Conservation (phyloP, 2,888 invertebrate species). For the Quadroppia sp. region DNA sequence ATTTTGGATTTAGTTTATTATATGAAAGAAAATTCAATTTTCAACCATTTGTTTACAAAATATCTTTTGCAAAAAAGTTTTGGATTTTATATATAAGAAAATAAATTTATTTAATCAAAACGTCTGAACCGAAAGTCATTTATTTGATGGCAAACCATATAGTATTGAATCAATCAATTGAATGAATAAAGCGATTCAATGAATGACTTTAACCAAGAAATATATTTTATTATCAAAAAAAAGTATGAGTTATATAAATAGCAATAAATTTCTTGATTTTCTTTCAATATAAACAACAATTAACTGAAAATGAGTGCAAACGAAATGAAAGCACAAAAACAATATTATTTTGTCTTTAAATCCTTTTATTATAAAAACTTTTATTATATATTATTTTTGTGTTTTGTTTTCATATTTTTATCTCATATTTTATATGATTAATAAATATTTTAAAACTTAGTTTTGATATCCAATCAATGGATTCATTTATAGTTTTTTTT, state of each 20-base stretch:
- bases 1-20: no score
- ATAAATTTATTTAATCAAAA: neutral
- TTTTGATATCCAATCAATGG: no score
- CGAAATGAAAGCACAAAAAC: neutral
- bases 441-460: no score
- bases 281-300: neutral
- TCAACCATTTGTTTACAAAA: no score
- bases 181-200: neutral
- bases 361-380: neutral
- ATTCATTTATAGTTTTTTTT: no score
- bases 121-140: neutral
- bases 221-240: neutral
- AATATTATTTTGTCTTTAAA: neutral
- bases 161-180: neutral
- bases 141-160: neutral
- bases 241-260: neutral
- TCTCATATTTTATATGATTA: no score
- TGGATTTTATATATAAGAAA: neutral
- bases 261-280: slow-evolving; percentile 1
- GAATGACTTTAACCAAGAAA: neutral
- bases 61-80: no score
- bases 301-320: neutral
- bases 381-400: no score
- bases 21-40: no score
- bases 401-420: no score